Conservation (phyloP, 2,113 vertebrate genomes). For the Leptocoma aspasia region DNA sequence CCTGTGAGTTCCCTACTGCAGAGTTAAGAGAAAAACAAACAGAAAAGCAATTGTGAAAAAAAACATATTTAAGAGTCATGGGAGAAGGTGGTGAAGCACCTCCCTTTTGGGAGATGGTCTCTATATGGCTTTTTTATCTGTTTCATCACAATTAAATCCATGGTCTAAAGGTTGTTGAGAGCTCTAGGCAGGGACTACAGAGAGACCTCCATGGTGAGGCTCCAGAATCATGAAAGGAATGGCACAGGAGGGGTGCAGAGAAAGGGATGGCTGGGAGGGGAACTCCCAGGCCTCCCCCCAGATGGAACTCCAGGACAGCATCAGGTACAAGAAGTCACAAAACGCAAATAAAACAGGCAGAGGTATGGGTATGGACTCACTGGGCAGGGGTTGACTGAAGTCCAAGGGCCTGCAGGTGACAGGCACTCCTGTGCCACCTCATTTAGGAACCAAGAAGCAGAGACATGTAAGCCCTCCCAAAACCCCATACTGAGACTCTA, state of each 20-base stretch:
- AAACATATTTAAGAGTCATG: neutral
- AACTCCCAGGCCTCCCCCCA: neutral
- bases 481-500: fast-evolving
- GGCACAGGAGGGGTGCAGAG: neutral
- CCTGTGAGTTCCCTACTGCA: neutral
- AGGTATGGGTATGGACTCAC: neutral
- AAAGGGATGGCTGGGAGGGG: fast-evolving
- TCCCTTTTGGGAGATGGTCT: neutral
- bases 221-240: neutral
- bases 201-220: neutral
- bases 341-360: neutral
- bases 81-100: neutral
- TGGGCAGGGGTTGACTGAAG: neutral
- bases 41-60: neutral
- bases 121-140: neutral
- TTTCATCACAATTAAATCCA: neutral
- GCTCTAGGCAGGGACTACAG: neutral
- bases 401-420: neutral
- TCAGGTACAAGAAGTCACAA: fast-evolving
- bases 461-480: neutral
- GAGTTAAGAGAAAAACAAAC: neutral
- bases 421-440: neutral
- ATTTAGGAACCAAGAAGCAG: neutral
- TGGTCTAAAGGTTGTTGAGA: neutral
- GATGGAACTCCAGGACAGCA: neutral